Percentiles rank a stretch among this genome's conserved stretches.
These are phyloP conservation scores for Nothobranchius furzeri DNA, from an alignment of 2,113 vertebrate genomes.

Conservation along the genomic window DNA sequence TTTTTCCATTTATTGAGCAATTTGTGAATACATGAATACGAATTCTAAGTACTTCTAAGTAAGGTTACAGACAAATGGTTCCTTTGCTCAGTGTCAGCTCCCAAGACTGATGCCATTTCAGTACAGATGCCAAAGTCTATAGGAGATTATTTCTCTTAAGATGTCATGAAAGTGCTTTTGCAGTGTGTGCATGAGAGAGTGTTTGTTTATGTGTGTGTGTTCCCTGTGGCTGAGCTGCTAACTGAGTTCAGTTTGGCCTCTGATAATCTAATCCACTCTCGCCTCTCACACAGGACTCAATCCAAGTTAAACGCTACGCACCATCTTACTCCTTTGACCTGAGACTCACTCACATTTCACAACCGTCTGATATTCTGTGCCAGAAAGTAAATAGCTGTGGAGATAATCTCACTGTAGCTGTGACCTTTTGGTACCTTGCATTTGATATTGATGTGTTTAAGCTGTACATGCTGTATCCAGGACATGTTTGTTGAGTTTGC, in stretches of 20 bases:
- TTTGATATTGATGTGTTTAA: slow-evolving; percentile 6
- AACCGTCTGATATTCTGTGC: slow-evolving; percentile 1
- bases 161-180: slow-evolving; percentile 41
- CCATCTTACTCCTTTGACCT: slow-evolving; percentile 26
- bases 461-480: not conserved
- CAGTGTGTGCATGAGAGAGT: slow-evolving; percentile 4
- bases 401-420: not conserved
- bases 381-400: slow-evolving; percentile 15
- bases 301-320: slow-evolving; percentile 38
- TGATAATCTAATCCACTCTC: slow-evolving; percentile 44
- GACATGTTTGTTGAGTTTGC: slow-evolving; percentile 5
- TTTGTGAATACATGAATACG: slow-evolving; percentile 32
- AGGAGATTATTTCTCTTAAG: slow-evolving; percentile 62
- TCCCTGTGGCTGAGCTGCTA: slow-evolving; percentile 37
- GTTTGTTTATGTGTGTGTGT: slow-evolving; percentile 16
- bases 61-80: slow-evolving; percentile 32
- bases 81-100: slow-evolving; percentile 41
- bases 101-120: slow-evolving; percentile 51
- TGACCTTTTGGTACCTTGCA: not conserved
- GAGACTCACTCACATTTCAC: slow-evolving; percentile 22
- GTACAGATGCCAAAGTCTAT: slow-evolving; percentile 50
- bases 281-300: slow-evolving; percentile 20
- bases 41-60: slow-evolving; percentile 32
- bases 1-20: slow-evolving; percentile 4
- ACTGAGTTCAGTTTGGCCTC: slow-evolving; percentile 41